Evolutionary conservation across 2,888 invertebrate species (phyloP), one percentile per base, ranked within the genome.

Genomic region (Drosophila mayaguana): DNA sequence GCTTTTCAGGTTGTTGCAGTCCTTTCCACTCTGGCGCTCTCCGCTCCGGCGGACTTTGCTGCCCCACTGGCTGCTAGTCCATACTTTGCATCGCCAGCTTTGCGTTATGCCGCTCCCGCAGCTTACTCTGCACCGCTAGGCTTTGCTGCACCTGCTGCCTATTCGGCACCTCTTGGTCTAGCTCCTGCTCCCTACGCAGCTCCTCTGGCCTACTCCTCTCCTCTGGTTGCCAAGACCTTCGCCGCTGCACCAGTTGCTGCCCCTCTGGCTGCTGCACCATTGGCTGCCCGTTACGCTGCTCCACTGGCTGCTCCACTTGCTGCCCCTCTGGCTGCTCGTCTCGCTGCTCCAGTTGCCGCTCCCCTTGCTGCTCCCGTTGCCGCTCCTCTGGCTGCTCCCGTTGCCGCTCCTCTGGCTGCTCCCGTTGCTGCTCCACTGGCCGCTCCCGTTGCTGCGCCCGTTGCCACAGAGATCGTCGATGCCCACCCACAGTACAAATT

Each of bases 401-500:
- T 71, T n/a, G 79, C 84, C 16, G 80, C 79, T n/a, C 78, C 75
- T 0, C 53, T 75, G 16, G 75, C 76, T 2, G 57, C 56, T 22
- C 74, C 85, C 1, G 46, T 69, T 55, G 93, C 78, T n/a, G 73
- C 78, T 11, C 81, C 73, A 0, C 22, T 46, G 0, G 69, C 75
- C 18, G 59, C 59, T 28, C 72, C 83, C 4, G 45, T 70, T 54
- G 93, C 93, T 18, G 92, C 93, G 42, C 93, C 93, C 50, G 70
- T 92, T 25, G 92, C 92, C 45, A 91, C 92, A 28, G 91, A 92
- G n/a, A 81, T 91, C 38, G 90, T 91, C 59, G 92, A 92, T 70
- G 84, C 91, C 40, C 85, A 91, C 66, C 92, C 92, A 38, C 91
- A 92, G 67, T 92, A 92, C 86, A 88, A 87, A 63, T 93, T 88